Evolutionary conservation across 92 coral and sea anemone genomes (phyloP).

Genomic region (Phenganax marumi): DNA sequence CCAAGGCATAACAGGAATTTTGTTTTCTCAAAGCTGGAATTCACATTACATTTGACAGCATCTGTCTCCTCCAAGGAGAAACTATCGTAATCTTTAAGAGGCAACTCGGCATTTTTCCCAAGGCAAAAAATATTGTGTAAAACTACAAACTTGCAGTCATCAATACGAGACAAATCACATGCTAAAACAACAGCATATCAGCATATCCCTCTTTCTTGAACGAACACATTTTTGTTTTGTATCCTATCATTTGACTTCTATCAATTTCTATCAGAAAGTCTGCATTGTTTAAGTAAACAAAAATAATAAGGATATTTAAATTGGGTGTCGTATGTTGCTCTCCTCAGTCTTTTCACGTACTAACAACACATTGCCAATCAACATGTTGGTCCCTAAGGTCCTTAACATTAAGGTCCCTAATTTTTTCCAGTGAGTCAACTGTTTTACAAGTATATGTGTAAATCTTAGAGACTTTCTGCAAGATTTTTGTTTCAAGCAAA

Average conservation of each 20-base stretch:
- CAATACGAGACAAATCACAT: too few relatives aligned
- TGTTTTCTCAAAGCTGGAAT: not conserved
- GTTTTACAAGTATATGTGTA: too few relatives aligned
- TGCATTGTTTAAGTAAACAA: not conserved
- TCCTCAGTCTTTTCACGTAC: not conserved
- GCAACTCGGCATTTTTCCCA: slow-evolving; percentile 1
- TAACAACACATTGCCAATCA: not conserved
- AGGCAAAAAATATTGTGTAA: not conserved
- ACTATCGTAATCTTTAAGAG: not conserved
- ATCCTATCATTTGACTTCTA: not conserved
- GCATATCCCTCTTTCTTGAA: slow-evolving; percentile 4
- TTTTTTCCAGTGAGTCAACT: too few relatives aligned
- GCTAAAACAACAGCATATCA: not conserved
- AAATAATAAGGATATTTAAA: slow-evolving; percentile 6
- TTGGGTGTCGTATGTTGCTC: slow-evolving; percentile 5
- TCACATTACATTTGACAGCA: slow-evolving; percentile 1
- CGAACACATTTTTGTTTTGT: not conserved
- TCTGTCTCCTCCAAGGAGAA: not conserved
- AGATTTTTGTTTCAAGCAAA: too few relatives aligned
- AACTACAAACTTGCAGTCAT: slow-evolving; percentile 28
- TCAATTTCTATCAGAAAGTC: not conserved
- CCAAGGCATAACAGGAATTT: slow-evolving; percentile 11
- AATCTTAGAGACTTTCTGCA: too few relatives aligned
- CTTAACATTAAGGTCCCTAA: too few relatives aligned
- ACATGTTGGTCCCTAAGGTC: too few relatives aligned